Percentiles rank a stretch among this genome's conserved stretches.
These are phyloP conservation scores for Channa argus DNA, from an alignment of 2,113 vertebrate genomes.

Conservation along the genomic window DNA sequence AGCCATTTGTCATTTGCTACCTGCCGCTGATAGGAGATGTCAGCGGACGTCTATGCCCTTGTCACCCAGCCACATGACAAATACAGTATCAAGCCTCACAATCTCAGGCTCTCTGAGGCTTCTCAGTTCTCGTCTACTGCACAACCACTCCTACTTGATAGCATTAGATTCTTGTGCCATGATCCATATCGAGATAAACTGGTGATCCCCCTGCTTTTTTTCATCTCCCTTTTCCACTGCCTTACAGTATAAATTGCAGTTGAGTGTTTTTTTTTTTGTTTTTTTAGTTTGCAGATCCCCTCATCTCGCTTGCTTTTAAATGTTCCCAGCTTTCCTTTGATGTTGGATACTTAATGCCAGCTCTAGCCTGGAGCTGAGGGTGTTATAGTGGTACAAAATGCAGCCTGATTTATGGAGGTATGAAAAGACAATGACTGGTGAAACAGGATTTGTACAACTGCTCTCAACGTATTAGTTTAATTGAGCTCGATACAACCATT, in stretches of 20 bases:
- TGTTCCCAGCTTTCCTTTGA: slow-evolving; percentile 42
- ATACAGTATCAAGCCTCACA: slow-evolving; percentile 63
- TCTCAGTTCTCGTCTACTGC: slow-evolving; percentile 52
- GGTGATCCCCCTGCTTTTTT: slow-evolving; percentile 33
- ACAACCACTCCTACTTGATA: slow-evolving; percentile 60
- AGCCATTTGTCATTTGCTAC: slow-evolving; percentile 76
- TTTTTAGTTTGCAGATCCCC: slow-evolving; percentile 5
- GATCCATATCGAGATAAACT: slow-evolving; percentile 68
- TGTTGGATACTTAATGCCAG: slow-evolving; percentile 41
- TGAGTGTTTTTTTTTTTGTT: slow-evolving; percentile 8
- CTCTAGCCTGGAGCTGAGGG: slow-evolving; percentile 30
- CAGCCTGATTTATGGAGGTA: slow-evolving; percentile 56
- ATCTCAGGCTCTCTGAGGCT: slow-evolving; percentile 59
- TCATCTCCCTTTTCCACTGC: slow-evolving; percentile 33
- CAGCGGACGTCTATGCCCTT: slow-evolving; percentile 71
- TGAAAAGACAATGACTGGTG: slow-evolving; percentile 26
- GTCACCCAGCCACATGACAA: slow-evolving; percentile 68
- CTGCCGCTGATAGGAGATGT: slow-evolving; percentile 71
- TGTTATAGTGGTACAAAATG: slow-evolving; percentile 47
- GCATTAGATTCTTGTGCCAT: slow-evolving; percentile 53
- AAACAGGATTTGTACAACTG: slow-evolving; percentile 39
- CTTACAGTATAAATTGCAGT: slow-evolving; percentile 28
- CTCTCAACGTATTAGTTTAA: slow-evolving; percentile 41
- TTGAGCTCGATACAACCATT: slow-evolving; percentile 18
- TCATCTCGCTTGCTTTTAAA: slow-evolving; percentile 31